Conservation (phyloP, 2,113 vertebrate species). For the Tachysurus vachellii region DNA sequence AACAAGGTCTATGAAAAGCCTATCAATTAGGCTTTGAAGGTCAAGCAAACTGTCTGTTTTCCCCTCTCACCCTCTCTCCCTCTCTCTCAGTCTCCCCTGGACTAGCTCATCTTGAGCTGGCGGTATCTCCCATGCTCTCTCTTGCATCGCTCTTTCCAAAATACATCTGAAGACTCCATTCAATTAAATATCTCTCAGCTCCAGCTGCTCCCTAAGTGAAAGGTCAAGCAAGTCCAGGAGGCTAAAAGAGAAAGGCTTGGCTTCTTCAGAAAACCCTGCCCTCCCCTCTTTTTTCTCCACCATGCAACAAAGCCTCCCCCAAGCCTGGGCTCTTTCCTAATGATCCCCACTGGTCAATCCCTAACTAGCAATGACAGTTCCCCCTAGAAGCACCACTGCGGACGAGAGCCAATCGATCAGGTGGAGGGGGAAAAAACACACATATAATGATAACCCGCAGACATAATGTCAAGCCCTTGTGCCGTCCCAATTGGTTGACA, state of each 20-base stretch:
- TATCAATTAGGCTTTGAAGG: slow-evolving; percentile 92
- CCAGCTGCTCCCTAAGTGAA: slow-evolving; percentile 93
- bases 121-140: slow-evolving; percentile 55
- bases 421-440: slow-evolving; percentile 65
- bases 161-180: slow-evolving; percentile 89
- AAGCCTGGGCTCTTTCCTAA: slow-evolving; percentile 76
- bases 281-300: slow-evolving; percentile 51
- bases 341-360: slow-evolving; percentile 92
- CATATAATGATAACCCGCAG: slow-evolving; percentile 94
- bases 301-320: slow-evolving; percentile 71
- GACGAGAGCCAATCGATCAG: slow-evolving; percentile 85
- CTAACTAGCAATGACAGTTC: slow-evolving; percentile 87
- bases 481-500: slow-evolving; percentile 79
- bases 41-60: slow-evolving; percentile 71
- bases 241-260: slow-evolving; percentile 79
- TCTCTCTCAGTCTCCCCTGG: slow-evolving; percentile 59
- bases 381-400: slow-evolving; percentile 88
- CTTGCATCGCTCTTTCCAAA: slow-evolving; percentile 72
- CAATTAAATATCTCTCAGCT: slow-evolving; percentile 94
- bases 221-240: slow-evolving; percentile 91
- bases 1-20: slow-evolving; percentile 77
- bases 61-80: slow-evolving; percentile 49
- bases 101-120: slow-evolving; percentile 73
- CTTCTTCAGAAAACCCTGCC: slow-evolving; percentile 64
- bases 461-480: slow-evolving; percentile 83